Percentiles rank a stretch among this genome's conserved stretches.
Conservation (phyloP, 2,113 vertebrate species). For the Rhagologus leucostigma region DNA sequence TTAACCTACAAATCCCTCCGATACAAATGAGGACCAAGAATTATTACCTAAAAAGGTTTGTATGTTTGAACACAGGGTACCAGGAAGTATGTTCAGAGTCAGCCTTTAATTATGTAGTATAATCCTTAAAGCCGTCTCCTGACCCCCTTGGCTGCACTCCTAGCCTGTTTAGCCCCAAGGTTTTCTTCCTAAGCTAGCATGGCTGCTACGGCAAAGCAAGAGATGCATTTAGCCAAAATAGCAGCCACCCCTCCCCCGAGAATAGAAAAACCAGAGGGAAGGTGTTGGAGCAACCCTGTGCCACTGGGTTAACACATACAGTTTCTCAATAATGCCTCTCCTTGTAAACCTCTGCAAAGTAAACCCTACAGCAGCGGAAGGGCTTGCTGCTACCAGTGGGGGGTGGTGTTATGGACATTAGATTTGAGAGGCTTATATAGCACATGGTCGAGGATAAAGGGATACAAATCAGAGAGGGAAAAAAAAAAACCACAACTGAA, state of each 20-base stretch:
- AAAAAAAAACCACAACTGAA: slow-evolving; percentile 19
- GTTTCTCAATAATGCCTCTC: slow-evolving; percentile 56
- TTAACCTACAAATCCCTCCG: not conserved
- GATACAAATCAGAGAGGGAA: slow-evolving; percentile 69
- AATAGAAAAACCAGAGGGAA: slow-evolving; percentile 65
- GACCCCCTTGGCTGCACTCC: slow-evolving; percentile 39
- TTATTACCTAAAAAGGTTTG: slow-evolving; percentile 34
- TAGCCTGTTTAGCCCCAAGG: not conserved
- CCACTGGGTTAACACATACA: slow-evolving; percentile 60
- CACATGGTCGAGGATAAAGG: slow-evolving; percentile 71
- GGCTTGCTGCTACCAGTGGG: slow-evolving; percentile 73
- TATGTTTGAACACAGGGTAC: not conserved
- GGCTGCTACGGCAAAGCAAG: not conserved
- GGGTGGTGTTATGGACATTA: slow-evolving; percentile 71
- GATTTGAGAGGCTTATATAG: slow-evolving; percentile 73
- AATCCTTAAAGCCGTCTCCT: slow-evolving; percentile 29
- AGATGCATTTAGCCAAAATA: not conserved
- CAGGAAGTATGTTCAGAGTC: slow-evolving; percentile 24
- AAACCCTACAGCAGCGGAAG: slow-evolving; percentile 52
- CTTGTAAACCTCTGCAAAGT: slow-evolving; percentile 57
- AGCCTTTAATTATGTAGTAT: slow-evolving; percentile 44
- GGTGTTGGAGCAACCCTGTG: slow-evolving; percentile 58
- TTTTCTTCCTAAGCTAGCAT: not conserved
- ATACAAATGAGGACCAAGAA: slow-evolving; percentile 21
- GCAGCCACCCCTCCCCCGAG: slow-evolving; percentile 34